A percentile compares a stretch with the other conserved stretches of the same genome.
Evolutionary conservation across 2,113 vertebrate species (phyloP).

Genomic region (Hyaena hyaena): DNA sequence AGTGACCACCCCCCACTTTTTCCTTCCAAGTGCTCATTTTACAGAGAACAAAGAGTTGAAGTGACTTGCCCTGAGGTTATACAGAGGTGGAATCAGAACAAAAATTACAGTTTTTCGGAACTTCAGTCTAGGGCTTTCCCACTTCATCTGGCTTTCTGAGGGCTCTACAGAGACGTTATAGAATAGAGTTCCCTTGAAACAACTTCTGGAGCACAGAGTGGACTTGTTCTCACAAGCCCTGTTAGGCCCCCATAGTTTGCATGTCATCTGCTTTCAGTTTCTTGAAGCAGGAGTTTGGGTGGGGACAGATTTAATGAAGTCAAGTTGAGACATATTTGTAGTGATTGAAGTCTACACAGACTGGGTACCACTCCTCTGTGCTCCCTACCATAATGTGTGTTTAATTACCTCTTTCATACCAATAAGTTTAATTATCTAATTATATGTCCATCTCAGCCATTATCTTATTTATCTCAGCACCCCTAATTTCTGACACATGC

Average conservation of each 20-base stretch:
- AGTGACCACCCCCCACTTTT: neutral
- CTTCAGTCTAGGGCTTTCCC: neutral
- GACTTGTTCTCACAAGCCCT: neutral
- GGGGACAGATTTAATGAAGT: neutral
- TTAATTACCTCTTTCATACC: neutral
- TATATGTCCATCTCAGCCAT: neutral
- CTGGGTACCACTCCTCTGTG: neutral
- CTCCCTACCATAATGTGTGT: neutral
- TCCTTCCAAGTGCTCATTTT: neutral
- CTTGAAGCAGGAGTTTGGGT: neutral
- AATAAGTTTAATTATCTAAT: neutral
- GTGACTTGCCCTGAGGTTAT: neutral
- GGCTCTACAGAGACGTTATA: no score
- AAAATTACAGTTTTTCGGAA: neutral
- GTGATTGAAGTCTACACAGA: neutral
- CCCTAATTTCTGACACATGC: neutral
- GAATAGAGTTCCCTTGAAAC: neutral
- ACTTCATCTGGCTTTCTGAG: neutral
- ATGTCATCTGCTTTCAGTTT: conserved; percentile 20
- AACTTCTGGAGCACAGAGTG: neutral
- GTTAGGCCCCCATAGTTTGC: neutral
- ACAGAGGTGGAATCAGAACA: neutral
- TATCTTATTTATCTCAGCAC: neutral
- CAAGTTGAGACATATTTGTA: neutral
- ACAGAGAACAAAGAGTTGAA: neutral